These are phyloP conservation scores for Perodicticus potto DNA, from an alignment of 2,797 vertebrate genomes.

Conservation along the genomic window DNA sequence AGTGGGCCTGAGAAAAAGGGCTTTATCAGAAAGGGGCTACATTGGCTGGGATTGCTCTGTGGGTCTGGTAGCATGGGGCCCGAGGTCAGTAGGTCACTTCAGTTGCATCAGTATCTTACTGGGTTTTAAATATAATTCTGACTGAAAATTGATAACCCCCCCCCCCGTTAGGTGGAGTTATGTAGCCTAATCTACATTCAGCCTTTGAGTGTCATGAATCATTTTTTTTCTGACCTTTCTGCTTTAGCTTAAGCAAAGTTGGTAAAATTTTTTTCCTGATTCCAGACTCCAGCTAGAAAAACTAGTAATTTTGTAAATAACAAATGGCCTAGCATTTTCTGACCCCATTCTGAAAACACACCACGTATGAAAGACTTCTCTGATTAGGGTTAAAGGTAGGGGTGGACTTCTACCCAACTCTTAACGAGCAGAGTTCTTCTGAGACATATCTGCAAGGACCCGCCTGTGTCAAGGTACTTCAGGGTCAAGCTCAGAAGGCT, in stretches of 20 bases:
- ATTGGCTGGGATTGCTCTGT: background rate
- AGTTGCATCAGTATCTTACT: background rate
- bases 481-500: background rate
- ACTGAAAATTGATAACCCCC: background rate
- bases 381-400: background rate
- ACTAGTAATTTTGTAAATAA: constrained; percentile 27
- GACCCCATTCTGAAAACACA: background rate
- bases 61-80: background rate
- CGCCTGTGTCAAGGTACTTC: fast-evolving
- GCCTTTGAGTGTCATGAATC: background rate
- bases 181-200: background rate
- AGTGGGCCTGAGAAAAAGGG: background rate
- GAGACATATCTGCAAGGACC: background rate
- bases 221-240: constrained; percentile 20
- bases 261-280: background rate
- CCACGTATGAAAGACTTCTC: background rate
- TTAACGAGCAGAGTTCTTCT: background rate
- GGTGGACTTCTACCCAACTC: background rate
- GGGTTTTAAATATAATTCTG: constrained; percentile 1
- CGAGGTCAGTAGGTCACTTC: background rate
- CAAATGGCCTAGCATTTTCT: background rate
- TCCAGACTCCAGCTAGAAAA: constrained; percentile 44
- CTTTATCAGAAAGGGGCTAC: background rate
- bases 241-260: background rate
- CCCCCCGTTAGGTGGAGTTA: background rate